These are phyloP conservation scores for Sinhomidia bicolor DNA, from an alignment of 2,888 invertebrate species.

Conservation along the genomic window DNA sequence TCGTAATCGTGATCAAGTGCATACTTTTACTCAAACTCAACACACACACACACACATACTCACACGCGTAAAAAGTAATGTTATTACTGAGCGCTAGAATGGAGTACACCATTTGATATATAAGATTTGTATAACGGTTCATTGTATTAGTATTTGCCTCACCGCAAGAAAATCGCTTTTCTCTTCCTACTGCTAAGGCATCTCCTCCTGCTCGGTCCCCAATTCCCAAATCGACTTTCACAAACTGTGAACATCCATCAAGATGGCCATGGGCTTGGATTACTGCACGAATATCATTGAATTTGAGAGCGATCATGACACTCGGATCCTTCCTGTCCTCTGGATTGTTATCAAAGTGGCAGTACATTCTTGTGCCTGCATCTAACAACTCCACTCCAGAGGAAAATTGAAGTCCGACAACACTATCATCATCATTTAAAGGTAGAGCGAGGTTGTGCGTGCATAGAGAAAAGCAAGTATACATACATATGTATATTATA, in stretches of 20 bases:
- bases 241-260: constrained; percentile 67
- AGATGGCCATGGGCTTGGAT: constrained; percentile 58
- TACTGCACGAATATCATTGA: constrained; percentile 59
- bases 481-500: no score
- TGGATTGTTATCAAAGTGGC: constrained; percentile 54
- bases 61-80: constrained; percentile 26
- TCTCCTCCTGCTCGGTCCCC: constrained; percentile 36
- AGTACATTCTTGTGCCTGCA: constrained; percentile 1
- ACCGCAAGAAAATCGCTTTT: constrained; percentile 56
- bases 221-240: constrained; percentile 67
- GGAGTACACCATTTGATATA: background rate
- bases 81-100: constrained; percentile 6
- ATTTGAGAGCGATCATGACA: constrained; percentile 59
- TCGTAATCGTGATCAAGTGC: constrained; percentile 41
- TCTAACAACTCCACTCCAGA: background rate
- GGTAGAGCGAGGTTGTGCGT: background rate
- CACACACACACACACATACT: background rate
- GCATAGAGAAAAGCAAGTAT: background rate
- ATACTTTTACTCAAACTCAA: constrained; percentile 3
- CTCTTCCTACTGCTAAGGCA: background rate
- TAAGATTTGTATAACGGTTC: constrained; percentile 17
- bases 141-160: constrained; percentile 20
- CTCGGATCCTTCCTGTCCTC: constrained; percentile 28
- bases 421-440: constrained; percentile 6
- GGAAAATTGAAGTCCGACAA: constrained; percentile 20